phyloP scores from a whole-genome alignment of 2,113 vertebrate genomes.

The Petaurus breviceps region DNA sequence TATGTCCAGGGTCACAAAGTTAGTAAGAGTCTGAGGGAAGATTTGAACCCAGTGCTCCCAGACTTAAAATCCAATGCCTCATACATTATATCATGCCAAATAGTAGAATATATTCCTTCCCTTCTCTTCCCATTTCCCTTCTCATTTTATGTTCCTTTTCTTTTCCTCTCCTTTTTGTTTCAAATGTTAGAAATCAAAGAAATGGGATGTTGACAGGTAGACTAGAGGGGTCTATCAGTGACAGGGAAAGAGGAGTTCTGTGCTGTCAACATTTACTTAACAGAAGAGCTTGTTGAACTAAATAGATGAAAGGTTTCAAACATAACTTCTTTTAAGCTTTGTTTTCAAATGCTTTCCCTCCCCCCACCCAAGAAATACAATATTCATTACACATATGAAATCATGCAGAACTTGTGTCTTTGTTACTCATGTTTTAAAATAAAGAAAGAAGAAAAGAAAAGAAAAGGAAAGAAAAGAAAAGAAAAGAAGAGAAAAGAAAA shows the following conservation, averaged over 20 bases:
- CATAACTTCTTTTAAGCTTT: neutral
- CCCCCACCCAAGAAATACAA: neutral
- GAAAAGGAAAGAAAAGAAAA: neutral
- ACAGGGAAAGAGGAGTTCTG: too few species aligned
- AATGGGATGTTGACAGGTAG: neutral
- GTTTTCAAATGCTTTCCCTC: neutral
- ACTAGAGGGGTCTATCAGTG: too few species aligned
- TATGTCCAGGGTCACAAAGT: neutral
- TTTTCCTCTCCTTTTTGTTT: neutral
- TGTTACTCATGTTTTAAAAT: neutral
- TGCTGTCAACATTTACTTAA: neutral
- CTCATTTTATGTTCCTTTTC: neutral
- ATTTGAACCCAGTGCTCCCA: neutral
- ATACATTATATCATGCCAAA: too few species aligned
- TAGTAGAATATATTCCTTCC: neutral
- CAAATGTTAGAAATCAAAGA: neutral
- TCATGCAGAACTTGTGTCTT: neutral
- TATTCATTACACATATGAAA: neutral
- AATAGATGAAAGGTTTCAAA: neutral
- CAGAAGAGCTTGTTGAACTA: neutral
- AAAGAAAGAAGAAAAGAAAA: neutral
- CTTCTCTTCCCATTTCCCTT: neutral
- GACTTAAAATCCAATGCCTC: neutral
- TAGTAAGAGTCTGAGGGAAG: neutral
- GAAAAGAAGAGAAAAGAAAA: neutral